These are phyloP conservation scores for Callionymus lyra DNA, from an alignment of 2,113 vertebrate species.

Conservation along the genomic window DNA sequence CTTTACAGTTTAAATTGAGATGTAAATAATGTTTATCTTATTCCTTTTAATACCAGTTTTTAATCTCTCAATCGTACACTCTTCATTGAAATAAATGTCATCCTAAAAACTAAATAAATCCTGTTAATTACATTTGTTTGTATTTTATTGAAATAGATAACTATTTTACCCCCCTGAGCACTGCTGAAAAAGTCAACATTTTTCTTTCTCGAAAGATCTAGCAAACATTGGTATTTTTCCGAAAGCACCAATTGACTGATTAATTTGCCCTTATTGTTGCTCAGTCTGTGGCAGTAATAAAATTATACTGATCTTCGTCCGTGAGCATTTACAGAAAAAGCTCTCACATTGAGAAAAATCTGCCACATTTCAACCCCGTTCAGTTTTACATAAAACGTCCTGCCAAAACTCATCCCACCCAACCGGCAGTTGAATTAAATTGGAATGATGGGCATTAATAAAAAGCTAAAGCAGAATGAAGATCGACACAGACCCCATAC, in stretches of 20 bases:
- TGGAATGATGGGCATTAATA: constrained; percentile 13
- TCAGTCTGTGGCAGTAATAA: not conserved
- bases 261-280: not conserved
- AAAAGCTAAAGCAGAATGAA: constrained; percentile 22
- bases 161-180: too few species aligned
- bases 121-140: too few species aligned
- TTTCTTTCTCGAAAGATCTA: not conserved
- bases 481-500: constrained; percentile 17
- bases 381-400: constrained; percentile 1
- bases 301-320: not conserved
- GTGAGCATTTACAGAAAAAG: not conserved
- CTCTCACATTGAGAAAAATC: not conserved
- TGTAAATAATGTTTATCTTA: too few species aligned
- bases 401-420: constrained; percentile 6
- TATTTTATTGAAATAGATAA: too few species aligned
- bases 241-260: not conserved
- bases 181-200: not conserved
- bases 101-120: too few species aligned
- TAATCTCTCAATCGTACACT: too few species aligned
- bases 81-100: too few species aligned
- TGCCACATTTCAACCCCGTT: constrained; percentile 6
- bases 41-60: too few species aligned
- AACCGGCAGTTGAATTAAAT: constrained; percentile 22
- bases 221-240: not conserved
- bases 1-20: too few species aligned